Conservation (phyloP, 1,140 invertebrate genomes). For the Metaphire vulgaris region DNA sequence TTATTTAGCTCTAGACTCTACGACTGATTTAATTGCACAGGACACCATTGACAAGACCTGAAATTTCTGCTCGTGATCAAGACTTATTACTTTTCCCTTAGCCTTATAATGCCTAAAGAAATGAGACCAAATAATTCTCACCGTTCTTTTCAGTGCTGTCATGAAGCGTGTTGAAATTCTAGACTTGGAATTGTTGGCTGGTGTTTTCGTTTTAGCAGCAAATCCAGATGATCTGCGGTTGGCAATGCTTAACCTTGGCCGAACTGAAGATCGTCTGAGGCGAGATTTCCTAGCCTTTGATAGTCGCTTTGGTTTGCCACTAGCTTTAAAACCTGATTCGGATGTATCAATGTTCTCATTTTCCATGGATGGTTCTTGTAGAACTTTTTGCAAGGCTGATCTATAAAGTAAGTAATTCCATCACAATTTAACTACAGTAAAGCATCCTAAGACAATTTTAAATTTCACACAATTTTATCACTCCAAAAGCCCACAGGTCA, state of each 20-base stretch:
- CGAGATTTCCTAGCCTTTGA: not conserved
- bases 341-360: not conserved
- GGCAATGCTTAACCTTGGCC: not conserved
- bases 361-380: not conserved
- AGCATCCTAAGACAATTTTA: not conserved
- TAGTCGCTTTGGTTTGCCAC: not conserved
- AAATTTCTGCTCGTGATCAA: no score
- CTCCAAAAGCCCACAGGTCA: not conserved
- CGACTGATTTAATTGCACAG: not conserved
- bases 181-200: no score
- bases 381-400: no score
- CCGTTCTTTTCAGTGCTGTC: not conserved
- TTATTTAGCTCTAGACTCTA: not conserved
- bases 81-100: no score
- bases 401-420: not conserved
- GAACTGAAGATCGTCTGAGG: not conserved
- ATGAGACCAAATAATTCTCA: not conserved
- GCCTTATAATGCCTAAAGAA: no score
- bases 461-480: not conserved
- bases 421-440: not conserved
- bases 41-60: not conserved
- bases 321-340: not conserved
- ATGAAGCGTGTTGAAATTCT: not conserved
- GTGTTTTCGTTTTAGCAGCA: no score
- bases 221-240: not conserved